phyloP scores from a whole-genome alignment of 2,113 vertebrate genomes.

The Eidolon helvum region DNA sequence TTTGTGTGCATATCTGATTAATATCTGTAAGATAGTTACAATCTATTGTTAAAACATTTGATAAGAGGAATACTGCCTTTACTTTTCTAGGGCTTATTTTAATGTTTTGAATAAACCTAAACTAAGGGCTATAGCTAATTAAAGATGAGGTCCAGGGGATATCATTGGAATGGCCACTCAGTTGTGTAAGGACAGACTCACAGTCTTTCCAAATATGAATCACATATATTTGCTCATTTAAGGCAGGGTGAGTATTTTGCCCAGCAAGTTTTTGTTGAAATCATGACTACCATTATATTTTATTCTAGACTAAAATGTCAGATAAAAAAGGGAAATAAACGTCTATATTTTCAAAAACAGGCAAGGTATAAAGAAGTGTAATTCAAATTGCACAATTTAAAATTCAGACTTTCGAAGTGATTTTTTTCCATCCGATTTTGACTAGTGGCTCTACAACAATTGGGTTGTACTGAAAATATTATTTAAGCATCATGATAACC shows the following conservation, averaged over 20 bases:
- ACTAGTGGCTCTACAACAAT: not conserved
- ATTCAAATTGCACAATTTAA: conserved; percentile 2
- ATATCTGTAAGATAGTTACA: not conserved
- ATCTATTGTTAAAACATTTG: conserved; percentile 5
- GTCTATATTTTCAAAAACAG: not conserved
- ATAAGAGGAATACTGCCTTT: not conserved
- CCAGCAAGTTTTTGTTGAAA: conserved; percentile 3
- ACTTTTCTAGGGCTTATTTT: conserved; percentile 11
- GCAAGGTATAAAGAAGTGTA: not conserved
- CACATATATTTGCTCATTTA: conserved; percentile 4
- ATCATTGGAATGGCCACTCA: not conserved
- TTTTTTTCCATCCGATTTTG: not conserved
- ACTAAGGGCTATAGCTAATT: not conserved
- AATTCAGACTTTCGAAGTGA: not conserved
- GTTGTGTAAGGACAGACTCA: not conserved
- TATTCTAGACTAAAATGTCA: conserved; percentile 10
- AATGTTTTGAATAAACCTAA: not conserved
- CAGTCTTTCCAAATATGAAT: not conserved
- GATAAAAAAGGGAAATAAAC: not conserved
- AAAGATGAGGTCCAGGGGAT: not conserved
- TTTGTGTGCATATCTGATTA: not conserved
- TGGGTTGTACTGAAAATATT: not conserved
- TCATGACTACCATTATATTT: not conserved
- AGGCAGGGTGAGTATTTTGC: not conserved
- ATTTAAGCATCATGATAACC: not conserved